Evolutionary conservation across 2,113 vertebrate species (phyloP).

Genomic region (Prionailurus viverrinus): DNA sequence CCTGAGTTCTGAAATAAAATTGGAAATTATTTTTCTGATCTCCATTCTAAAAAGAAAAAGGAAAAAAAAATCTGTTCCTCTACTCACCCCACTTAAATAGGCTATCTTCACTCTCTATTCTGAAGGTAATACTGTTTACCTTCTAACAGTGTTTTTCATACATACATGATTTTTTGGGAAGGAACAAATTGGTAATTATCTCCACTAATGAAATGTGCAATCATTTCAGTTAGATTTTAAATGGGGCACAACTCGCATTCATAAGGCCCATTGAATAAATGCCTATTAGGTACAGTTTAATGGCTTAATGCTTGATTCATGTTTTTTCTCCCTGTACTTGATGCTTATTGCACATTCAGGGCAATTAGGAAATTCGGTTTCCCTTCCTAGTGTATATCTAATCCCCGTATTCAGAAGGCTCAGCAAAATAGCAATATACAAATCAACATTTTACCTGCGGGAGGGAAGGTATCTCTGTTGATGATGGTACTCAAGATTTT

Average conservation of each 20-base stretch:
- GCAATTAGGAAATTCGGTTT: constrained; percentile 22
- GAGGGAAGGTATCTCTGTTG: background rate
- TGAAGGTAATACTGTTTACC: constrained; percentile 54
- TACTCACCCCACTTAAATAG: background rate
- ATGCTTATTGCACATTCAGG: constrained; percentile 53
- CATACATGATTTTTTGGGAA: constrained; percentile 55
- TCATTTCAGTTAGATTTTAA: constrained; percentile 82
- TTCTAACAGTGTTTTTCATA: constrained; percentile 72
- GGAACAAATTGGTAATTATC: constrained; percentile 79
- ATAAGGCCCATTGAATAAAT: constrained; percentile 82
- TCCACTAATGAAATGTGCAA: constrained; percentile 83
- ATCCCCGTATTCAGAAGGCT: background rate
- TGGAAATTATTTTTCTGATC: background rate
- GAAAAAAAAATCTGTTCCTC: background rate
- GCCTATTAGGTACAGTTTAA: constrained; percentile 79
- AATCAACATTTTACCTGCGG: background rate
- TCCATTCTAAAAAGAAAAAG: background rate
- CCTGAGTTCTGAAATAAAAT: background rate
- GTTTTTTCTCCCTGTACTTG: constrained; percentile 52
- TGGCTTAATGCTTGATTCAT: constrained; percentile 67
- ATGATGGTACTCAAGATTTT: background rate
- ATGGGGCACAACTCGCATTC: constrained; percentile 75
- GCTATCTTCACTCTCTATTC: background rate
- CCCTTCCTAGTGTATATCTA: background rate
- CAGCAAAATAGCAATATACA: background rate